Base-by-base conservation (phyloP, 2,113 vertebrate genomes). In the Formicarius rufipectus region DNA sequence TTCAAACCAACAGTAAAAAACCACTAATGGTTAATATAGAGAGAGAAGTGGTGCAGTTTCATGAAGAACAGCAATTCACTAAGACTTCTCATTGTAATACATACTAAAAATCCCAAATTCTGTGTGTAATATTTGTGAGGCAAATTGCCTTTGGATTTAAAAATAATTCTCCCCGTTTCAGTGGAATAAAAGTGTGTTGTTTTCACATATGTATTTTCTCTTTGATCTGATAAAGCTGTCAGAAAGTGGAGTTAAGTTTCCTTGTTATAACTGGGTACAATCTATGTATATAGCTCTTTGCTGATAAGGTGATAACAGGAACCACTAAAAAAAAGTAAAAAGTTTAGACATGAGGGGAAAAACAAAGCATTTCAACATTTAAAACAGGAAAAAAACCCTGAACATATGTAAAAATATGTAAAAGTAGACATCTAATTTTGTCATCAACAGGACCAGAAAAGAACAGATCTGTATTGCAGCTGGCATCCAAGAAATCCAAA, bases 371-470 rank as follows among this genome's bases (percentile, higher is more conserved):
- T 73, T 92, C 72, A 93, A 58, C 58, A 25, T 59, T 83, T 58
- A 79, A 75, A 93, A 93, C 66, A 92, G 28, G 15, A 53, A 58
- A 93, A 84, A 84, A 10, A 1, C 21, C n/a, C n/a, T 58, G 89
- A 92, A 95, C 94, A 91, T 95, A 94, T 95, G 93, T 95, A 94
- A 97, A 95, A 95, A 96, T 93, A 94, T 91, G 93, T 95, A 94
- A 86, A 84, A 89, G 35, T 84, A 91, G 89, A 87, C 74, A 42
- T 76, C 93, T 94, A 79, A 93, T 82, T 94, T 89, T 91, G 74
- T 87, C 20, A 60, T 63, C 14, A 89, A 59, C 10, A 78, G 90
- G 93, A 25, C 62, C 62, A 85, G 77, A 14, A 40, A 31, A 50
- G 33, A 63, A 14, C 56, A 67, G 77, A 60, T 59, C 74, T 52